Evolutionary conservation across 2,113 vertebrate species (phyloP).

Genomic region (Syngnathus typhle): DNA sequence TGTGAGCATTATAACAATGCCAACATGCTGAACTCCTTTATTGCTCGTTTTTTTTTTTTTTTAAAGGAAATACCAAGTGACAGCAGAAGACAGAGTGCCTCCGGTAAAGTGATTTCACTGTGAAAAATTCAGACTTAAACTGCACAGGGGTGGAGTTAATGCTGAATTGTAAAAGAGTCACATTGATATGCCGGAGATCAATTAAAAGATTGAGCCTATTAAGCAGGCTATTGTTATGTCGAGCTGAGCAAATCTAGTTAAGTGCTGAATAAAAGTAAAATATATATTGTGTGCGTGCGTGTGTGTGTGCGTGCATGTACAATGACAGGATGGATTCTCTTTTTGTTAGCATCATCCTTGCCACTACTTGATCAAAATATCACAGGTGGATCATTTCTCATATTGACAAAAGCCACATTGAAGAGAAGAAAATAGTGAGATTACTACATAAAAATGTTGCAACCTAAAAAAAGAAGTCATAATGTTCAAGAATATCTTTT

Average conservation of each 20-base stretch:
- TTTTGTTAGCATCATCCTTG: background rate
- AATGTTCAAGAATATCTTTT: background rate
- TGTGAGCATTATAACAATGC: conserved; percentile 16
- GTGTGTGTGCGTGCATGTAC: too few species aligned
- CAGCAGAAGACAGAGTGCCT: background rate
- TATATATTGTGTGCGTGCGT: background rate
- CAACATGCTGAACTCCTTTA: conserved; percentile 21
- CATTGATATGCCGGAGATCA: conserved; percentile 67
- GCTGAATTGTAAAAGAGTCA: conserved; percentile 66
- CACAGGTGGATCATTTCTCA: background rate
- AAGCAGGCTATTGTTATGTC: conserved; percentile 18
- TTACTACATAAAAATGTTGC: background rate
- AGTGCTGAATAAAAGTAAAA: background rate
- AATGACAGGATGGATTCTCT: background rate
- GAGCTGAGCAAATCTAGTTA: background rate
- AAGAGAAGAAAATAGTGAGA: background rate
- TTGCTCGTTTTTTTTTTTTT: background rate
- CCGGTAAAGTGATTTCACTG: conserved; percentile 15
- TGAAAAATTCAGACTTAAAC: background rate
- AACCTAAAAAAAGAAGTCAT: background rate
- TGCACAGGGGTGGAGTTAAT: conserved; percentile 9
- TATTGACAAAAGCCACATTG: background rate
- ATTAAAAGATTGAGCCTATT: conserved; percentile 59
- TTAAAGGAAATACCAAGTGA: background rate
- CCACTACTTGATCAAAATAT: background rate